Base-by-base conservation (phyloP, 1,140 invertebrate species). In the Chironomus striatipennis region DNA sequence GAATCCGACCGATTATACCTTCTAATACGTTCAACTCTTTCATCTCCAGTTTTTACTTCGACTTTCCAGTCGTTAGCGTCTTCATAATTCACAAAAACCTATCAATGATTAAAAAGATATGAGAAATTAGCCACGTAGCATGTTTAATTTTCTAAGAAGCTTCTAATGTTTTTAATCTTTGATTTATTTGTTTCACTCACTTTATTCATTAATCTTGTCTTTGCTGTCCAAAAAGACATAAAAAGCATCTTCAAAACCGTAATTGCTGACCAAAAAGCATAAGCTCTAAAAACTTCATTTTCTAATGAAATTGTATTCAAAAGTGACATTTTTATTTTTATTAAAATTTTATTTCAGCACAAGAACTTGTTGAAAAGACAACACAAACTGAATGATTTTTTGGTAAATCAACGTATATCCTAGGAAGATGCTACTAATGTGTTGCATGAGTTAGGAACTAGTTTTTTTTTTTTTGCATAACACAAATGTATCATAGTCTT, bases 231-330 rank as follows among this genome's bases (percentile, higher is more conserved):
- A 7, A 83, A 2, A 8, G 81, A 77, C 88, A 91, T 88, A 0
- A 78, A n/a, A 21, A 90, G 34, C 75, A 88, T 82, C 83, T 91
- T 91, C 0, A 90, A 18, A 1, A 85, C 83, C 74, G 90, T 77
- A 17, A 90, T 77, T 42, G 81, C 83, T 10, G 83, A 77, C 83
- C 88, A 90, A 78, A 88, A 89, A 2, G 83, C 82, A 77, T 86
- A 90, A 73, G 82, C 78, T 74, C 81, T 80, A 73, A 89, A 84
- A 17, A 87, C 79, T 21, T 81, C 81, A 77, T 85, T 86, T 20
- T 79, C 77, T 4, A 78, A 77, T 17, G n/a, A 18, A 67, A 67
- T 17, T 18, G 64, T 17, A 18, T 67, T 17, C n/a, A 77, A 57
- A 78, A 79, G 77, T 74, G 74, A 7, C 64, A 67, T 67, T 67